Base-by-base conservation (phyloP, 2,888 invertebrate genomes). In the Sminthurinus aureus region DNA sequence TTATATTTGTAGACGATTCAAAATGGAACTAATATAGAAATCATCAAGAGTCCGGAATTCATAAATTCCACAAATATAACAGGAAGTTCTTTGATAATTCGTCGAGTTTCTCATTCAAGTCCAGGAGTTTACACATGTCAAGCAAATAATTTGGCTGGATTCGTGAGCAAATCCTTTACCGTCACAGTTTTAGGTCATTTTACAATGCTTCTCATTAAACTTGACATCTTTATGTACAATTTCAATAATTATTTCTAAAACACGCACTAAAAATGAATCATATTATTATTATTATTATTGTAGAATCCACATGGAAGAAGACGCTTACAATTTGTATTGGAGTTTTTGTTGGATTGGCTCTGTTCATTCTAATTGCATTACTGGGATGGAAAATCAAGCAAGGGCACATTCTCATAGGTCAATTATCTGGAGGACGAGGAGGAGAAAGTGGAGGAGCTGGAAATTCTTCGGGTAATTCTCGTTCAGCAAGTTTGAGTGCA, bases 131-230 rank as follows among this genome's bases (percentile, higher is more conserved):
- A 82, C 20, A 0, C 26, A 15, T 82, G 82, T 58, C 71, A 82
- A 8, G 82, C 77, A 2, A 26, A 69, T 4, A 82, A 82, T 26
- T 77, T 82, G 13, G 82, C 71, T 64, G 82, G 82, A 69, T 58
- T n/a, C 38, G 38, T 13, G 73, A 20, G n/a, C 18, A 0, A 76
- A 20, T 76, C 52, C 9, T 4, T 76, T 12, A 18, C 12, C 9
- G 52, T 76, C n/a, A 18, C 9, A 2, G 76, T 76, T 52, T 18
- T 51, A 20, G 76, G 76, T 76, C 3, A 74, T 8, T 24, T 26
- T 24, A 8, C 9, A 3, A n/a, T n/a, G n/a, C 22, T 73, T 22
- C 15, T 58, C 58, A 12, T 58, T 58, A 58, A 58, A n/a, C n/a
- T n/a, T n/a, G n/a, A n/a, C n/a, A n/a, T n/a, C n/a, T n/a, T n/a